phyloP scores from a whole-genome alignment of 2,888 invertebrate genomes.

The Drosophila demipolita region DNA sequence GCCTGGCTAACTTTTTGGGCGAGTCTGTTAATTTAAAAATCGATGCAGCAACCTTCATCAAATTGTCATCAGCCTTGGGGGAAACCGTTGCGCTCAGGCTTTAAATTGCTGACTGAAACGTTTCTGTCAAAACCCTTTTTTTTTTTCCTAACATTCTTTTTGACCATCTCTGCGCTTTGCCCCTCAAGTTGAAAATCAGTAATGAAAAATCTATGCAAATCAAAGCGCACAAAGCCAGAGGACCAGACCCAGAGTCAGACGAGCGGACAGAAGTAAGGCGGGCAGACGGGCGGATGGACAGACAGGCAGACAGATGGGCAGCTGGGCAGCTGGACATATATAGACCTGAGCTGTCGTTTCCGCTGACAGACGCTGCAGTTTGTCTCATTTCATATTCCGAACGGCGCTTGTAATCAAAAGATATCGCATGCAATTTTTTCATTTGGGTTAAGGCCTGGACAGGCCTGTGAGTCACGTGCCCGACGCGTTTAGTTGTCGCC shows the following conservation, averaged over 20 bases:
- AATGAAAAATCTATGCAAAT: constrained; percentile 82
- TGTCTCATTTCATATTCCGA: constrained; percentile 83
- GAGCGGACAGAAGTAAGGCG: constrained; percentile 18
- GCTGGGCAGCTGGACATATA: constrained; percentile 40
- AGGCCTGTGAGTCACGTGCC: constrained; percentile 60
- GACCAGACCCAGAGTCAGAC: constrained; percentile 29
- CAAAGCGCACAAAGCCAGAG: constrained; percentile 56
- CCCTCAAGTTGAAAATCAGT: constrained; percentile 67
- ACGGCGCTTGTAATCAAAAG: constrained; percentile 84
- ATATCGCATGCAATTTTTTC: constrained; percentile 76
- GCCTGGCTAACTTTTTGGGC: constrained; percentile 51
- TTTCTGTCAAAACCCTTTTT: constrained; percentile 53
- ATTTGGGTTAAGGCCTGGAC: constrained; percentile 35
- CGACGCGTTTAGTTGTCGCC: constrained; percentile 48
- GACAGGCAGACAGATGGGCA: constrained; percentile 7
- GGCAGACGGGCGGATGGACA: constrained; percentile 20
- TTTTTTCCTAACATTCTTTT: constrained; percentile 5
- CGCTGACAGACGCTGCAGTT: constrained; percentile 66
- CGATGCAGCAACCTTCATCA: constrained; percentile 77
- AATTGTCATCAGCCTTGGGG: constrained; percentile 72
- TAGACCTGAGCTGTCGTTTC: constrained; percentile 26
- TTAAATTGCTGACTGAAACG: constrained; percentile 55
- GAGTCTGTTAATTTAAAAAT: constrained; percentile 77
- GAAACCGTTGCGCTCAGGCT: constrained; percentile 21
- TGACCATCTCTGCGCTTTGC: constrained; percentile 11